Evolutionary conservation across 1,140 invertebrate species (phyloP).

Genomic region (Teleogryllus occipitalis): DNA sequence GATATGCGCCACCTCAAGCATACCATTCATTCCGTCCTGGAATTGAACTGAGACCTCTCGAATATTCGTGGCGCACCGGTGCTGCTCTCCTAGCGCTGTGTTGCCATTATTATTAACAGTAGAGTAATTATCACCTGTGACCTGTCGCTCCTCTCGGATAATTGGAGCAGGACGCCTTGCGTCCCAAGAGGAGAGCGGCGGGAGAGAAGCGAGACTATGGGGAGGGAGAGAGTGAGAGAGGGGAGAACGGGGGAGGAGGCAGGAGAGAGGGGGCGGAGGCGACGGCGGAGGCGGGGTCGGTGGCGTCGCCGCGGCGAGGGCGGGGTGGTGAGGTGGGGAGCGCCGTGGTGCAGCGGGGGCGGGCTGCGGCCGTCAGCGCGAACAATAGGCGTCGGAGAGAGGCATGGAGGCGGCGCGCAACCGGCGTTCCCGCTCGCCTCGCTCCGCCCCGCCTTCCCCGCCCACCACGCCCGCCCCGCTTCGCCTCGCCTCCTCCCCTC

Average conservation of each 20-base stretch:
- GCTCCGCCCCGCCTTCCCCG: no score
- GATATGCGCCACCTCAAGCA: no score
- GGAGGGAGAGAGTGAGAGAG: background rate
- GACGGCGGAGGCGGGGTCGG: no score
- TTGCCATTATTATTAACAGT: background rate
- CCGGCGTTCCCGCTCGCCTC: no score
- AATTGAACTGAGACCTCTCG: no score
- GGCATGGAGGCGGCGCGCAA: no score
- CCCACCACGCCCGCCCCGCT: no score
- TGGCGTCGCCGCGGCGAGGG: no score
- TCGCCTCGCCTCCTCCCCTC: no score
- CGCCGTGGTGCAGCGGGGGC: background rate
- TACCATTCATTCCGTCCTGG: no score
- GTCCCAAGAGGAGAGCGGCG: background rate
- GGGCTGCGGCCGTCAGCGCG: background rate
- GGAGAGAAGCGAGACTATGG: background rate
- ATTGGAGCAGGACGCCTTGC: background rate
- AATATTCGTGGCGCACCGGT: background rate
- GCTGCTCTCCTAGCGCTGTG: background rate
- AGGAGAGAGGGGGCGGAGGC: no score
- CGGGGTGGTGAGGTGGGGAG: background rate
- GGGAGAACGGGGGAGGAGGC: background rate
- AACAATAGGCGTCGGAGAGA: background rate
- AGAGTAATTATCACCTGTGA: background rate
- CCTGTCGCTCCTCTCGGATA: conserved; percentile 2